Percentiles rank a stretch among this genome's conserved stretches.
phyloP scores from a whole-genome alignment of 2,113 vertebrate species.

The Lampris incognitus region DNA sequence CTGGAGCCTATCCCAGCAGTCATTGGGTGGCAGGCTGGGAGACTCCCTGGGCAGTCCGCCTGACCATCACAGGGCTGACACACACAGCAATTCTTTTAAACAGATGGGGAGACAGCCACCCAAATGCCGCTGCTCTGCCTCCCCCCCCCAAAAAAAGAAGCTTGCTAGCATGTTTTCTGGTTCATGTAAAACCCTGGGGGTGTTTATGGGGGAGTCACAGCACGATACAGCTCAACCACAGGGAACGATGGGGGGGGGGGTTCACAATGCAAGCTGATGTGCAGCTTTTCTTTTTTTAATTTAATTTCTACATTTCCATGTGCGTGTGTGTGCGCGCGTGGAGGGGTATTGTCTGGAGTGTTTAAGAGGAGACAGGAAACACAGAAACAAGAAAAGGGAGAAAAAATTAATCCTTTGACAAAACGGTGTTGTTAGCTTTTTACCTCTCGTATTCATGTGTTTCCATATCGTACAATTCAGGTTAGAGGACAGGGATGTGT shows the following conservation, averaged over 20 bases:
- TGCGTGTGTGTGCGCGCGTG: slow-evolving; percentile 9
- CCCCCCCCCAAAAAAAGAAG: background rate
- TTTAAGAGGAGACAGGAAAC: background rate
- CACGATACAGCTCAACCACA: slow-evolving; percentile 24
- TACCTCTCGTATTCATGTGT: background rate
- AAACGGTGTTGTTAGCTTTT: no score
- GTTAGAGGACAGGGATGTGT: slow-evolving; percentile 34
- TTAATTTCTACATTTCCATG: background rate
- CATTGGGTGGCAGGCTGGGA: background rate
- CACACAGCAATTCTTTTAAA: slow-evolving; percentile 27
- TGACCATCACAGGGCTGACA: no score
- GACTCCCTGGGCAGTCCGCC: no score
- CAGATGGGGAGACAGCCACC: slow-evolving; percentile 31
- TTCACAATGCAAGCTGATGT: slow-evolving; percentile 20
- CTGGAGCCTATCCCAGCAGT: no score
- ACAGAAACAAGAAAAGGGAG: background rate
- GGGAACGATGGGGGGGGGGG: slow-evolving; percentile 1
- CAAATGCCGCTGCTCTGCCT: background rate
- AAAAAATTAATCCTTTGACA: no score
- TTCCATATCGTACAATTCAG: background rate
- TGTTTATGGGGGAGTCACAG: slow-evolving; percentile 27
- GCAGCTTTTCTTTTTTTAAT: slow-evolving; percentile 30
- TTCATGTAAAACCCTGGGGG: slow-evolving; percentile 41
- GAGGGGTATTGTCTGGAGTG: background rate
- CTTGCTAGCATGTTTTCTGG: slow-evolving; percentile 17